Percentiles rank a stretch among this genome's conserved stretches.
phyloP scores from a whole-genome alignment of 2,888 invertebrate species.

The Agrenia bidenticulata region DNA sequence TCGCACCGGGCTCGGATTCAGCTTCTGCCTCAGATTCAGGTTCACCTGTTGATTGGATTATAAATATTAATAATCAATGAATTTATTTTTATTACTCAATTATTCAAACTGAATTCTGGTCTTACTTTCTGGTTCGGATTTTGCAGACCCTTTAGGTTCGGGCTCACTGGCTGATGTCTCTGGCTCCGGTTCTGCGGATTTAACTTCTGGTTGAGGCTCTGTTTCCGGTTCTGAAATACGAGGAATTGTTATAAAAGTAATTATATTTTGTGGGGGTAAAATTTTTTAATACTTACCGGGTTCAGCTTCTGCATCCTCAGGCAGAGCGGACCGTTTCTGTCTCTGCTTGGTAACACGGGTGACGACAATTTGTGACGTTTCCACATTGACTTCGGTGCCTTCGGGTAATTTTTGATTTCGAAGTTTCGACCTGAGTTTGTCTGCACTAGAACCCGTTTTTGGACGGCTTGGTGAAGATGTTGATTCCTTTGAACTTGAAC shows the following conservation, averaged over 20 bases:
- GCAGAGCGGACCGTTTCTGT: constrained; percentile 33
- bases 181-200: constrained; percentile 54
- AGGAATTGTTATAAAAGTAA: no score
- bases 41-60: constrained; percentile 37
- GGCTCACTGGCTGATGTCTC: constrained; percentile 45
- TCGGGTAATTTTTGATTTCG: constrained; percentile 22
- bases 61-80: not conserved
- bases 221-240: constrained; percentile 55
- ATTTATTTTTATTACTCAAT: not conserved
- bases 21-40: constrained; percentile 58
- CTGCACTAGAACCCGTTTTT: constrained; percentile 39
- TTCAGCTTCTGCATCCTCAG: constrained; percentile 33
- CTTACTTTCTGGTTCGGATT: constrained; percentile 19
- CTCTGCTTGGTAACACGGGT: constrained; percentile 28
- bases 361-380: constrained; percentile 46
- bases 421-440: constrained; percentile 34
- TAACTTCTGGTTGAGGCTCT: constrained; percentile 54
- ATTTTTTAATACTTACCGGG: constrained; percentile 23
- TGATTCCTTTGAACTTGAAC: constrained; percentile 51
- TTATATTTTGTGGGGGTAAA: not conserved
- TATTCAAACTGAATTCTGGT: not conserved
- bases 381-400: constrained; percentile 39
- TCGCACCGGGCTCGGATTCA: constrained; percentile 55
- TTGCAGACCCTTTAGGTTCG: constrained; percentile 48
- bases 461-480: constrained; percentile 8